These are phyloP conservation scores for Actinostola sp. DNA, from an alignment of 92 coral and sea anemone genomes.

Conservation along the genomic window DNA sequence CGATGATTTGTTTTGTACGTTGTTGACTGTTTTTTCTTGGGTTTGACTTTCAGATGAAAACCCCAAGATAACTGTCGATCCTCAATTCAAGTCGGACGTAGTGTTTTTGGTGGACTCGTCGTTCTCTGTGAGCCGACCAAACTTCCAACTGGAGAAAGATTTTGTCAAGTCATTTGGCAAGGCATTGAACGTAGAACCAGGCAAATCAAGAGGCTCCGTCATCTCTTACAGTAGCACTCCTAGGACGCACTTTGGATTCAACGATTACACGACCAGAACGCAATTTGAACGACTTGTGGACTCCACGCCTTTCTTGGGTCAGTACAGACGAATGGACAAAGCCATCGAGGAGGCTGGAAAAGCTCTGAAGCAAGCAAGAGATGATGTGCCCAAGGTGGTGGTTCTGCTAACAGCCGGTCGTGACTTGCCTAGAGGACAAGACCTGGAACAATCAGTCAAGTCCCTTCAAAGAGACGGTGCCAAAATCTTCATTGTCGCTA, in stretches of 20 bases:
- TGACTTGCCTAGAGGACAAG: conserved; percentile 33
- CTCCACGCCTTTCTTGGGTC: conserved; percentile 22
- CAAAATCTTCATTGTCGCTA: conserved; percentile 52
- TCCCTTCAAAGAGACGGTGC: conserved; percentile 40
- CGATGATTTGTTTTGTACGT: not conserved
- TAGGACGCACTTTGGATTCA: conserved; percentile 28
- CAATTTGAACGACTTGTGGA: conserved; percentile 34
- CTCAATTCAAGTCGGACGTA: conserved; percentile 38
- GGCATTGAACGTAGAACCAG: conserved; percentile 40
- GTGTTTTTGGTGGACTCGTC: conserved; percentile 77
- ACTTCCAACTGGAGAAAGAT: conserved; percentile 54
- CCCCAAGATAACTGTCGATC: not conserved
- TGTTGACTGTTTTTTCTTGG: not conserved
- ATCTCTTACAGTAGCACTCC: conserved; percentile 49
- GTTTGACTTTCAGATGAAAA: not conserved
- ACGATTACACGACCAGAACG: conserved; percentile 18
- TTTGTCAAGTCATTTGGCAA: conserved; percentile 55
- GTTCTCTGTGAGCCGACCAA: conserved; percentile 26
- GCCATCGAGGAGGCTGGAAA: conserved; percentile 51
- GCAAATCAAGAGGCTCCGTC: conserved; percentile 45
- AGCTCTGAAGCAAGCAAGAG: conserved; percentile 17
- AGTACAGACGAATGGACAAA: conserved; percentile 39
- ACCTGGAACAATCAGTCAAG: conserved; percentile 32
- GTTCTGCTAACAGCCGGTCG: conserved; percentile 52
- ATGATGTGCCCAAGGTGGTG: conserved; percentile 40